Evolutionary conservation across 2,113 vertebrate genomes (phyloP).

Genomic region (Pluvianellus socialis): DNA sequence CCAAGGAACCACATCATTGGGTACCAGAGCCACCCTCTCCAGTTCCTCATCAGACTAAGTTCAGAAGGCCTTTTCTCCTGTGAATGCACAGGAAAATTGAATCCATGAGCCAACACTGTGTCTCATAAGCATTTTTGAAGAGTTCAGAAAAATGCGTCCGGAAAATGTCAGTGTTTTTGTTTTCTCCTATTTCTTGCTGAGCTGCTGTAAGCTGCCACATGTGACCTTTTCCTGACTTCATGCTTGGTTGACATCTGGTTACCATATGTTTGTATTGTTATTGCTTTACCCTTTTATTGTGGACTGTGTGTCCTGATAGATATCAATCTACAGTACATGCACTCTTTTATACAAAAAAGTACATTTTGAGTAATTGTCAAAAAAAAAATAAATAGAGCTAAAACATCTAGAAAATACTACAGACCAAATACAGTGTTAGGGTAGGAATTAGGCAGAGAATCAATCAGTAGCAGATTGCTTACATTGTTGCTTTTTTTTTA

Average conservation of each 20-base stretch:
- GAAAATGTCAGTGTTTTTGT: not conserved
- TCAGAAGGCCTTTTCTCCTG: not conserved
- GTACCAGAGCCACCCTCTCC: not conserved
- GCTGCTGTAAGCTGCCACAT: not conserved
- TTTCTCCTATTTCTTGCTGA: not conserved
- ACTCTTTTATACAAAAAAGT: not conserved
- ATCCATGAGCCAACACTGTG: not conserved
- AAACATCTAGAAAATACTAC: not conserved
- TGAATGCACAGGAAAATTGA: not conserved
- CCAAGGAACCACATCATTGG: not conserved
- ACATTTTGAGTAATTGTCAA: not conserved
- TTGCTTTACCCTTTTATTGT: not conserved
- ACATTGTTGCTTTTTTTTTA: not conserved
- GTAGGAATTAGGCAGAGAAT: not conserved
- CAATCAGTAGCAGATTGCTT: not conserved
- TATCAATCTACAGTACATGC: not conserved
- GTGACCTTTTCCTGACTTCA: not conserved
- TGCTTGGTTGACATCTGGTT: not conserved
- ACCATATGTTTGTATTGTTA: not conserved
- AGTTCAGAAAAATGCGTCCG: not conserved
- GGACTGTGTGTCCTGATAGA: not conserved
- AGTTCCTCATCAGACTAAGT: not conserved
- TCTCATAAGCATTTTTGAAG: not conserved
- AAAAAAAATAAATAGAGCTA: not conserved
- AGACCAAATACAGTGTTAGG: not conserved